Evolutionary conservation across 2,888 invertebrate genomes (phyloP), one percentile per base, ranked within the genome.

Genomic region (Exephanes ischioxanthus): DNA sequence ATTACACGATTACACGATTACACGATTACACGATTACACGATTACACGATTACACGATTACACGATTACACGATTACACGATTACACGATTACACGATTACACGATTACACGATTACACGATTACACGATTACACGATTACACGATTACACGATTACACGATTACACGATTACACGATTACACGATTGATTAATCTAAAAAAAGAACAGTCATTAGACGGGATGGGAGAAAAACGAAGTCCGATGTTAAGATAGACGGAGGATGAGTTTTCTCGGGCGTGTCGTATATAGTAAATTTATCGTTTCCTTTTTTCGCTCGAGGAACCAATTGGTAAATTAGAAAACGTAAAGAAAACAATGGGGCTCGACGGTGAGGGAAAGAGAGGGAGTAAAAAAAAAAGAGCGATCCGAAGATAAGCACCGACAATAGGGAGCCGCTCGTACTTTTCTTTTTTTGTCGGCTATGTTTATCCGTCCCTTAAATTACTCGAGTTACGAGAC

Each of bases 401-500:
- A 71, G 70, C 67, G 37, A 79, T 16, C 16, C 26, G 63, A 72
- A 80, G 72, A 67, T 61, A 71, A 30, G 14, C 66, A 73, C 30
- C 63, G 72, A 51, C 63, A 55, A 66, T 61, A 75, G 81, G 51
- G 79, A 66, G 71, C 5, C 53, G 61, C 45, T 78, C 76, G 58
- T 76, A 85, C 82, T 19, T 48, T 48, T 45, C 2, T 45, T 45
- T 5, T 85, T 82, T 87, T 86, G 82, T 83, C 83, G 58, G 79
- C 83, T 85, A 85, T 83, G 85, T 87, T 87, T 87, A 83, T 84
- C 80, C 77, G 86, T 86, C 86, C 86, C 86, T 84, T 86, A 84
- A 87, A 84, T 86, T 79, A 84, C 84, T 86, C 85, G 84, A 51
- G 86, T 87, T 87, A 86, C 87, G 85, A 86, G 87, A 87, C 87